These are phyloP conservation scores for Alloplasta piceator DNA, from an alignment of 2,888 invertebrate species.

Conservation along the genomic window DNA sequence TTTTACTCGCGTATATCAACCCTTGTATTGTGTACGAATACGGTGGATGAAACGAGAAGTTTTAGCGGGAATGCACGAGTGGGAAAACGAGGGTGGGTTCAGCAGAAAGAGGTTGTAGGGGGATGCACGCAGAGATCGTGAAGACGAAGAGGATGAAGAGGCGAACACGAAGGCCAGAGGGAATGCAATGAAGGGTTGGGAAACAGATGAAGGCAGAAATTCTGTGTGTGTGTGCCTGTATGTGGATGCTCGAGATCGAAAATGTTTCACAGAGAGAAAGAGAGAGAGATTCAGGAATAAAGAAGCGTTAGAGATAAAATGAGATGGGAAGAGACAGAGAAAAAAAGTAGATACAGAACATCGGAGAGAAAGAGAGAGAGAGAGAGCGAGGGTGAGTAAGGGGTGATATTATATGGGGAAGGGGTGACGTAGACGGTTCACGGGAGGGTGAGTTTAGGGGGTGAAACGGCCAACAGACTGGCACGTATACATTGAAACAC, in stretches of 20 bases:
- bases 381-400: constrained; percentile 18
- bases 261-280: constrained; percentile 12
- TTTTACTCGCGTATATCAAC: too few species aligned
- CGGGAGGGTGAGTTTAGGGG: constrained; percentile 58
- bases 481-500: constrained; percentile 16
- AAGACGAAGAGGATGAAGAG: constrained; percentile 28
- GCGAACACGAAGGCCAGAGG: constrained; percentile 4
- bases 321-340: constrained; percentile 44
- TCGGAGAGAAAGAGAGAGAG: constrained; percentile 7
- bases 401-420: constrained; percentile 21
- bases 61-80: constrained; percentile 58
- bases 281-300: constrained; percentile 20
- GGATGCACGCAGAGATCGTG: constrained; percentile 42
- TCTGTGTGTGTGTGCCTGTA: constrained; percentile 18
- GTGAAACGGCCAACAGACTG: constrained; percentile 65
- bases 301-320: constrained; percentile 39
- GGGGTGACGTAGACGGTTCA: constrained; percentile 57
- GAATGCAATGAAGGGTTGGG: constrained; percentile 35
- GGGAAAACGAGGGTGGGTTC: constrained; percentile 19
- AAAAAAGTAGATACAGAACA: constrained; percentile 29
- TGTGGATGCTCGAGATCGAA: constrained; percentile 19
- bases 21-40: background rate
- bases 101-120: constrained; percentile 17
- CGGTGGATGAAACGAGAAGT: constrained; percentile 35
- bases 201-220: constrained; percentile 55